Percentiles rank a stretch among this genome's conserved stretches.
Evolutionary conservation across 2,113 vertebrate genomes (phyloP).

Genomic region (Asarcornis scutulata): DNA sequence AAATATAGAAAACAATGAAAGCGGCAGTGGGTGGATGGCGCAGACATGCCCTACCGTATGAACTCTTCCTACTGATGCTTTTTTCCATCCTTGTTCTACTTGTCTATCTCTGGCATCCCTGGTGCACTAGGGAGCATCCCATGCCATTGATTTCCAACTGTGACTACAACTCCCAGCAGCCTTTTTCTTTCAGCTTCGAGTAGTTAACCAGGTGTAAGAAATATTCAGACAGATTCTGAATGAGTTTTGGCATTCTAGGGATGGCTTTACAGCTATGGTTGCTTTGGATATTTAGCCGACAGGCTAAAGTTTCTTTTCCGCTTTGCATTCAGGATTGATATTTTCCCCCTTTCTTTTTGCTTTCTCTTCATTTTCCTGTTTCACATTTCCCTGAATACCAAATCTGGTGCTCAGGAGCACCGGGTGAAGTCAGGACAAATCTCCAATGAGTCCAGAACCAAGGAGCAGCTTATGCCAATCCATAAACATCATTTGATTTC

Average conservation of each 20-base stretch:
- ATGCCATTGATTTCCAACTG: background rate
- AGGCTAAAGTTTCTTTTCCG: background rate
- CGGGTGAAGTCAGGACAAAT: background rate
- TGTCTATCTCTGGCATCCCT: background rate
- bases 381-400: background rate
- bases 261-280: background rate
- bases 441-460: background rate
- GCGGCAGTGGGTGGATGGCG: background rate
- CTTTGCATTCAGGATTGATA: background rate
- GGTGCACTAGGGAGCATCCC: background rate
- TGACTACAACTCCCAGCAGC: background rate
- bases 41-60: background rate
- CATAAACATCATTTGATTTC: background rate
- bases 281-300: background rate
- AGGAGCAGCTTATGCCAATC: background rate
- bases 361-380: background rate
- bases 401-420: background rate
- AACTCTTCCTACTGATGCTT: background rate
- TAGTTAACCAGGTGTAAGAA: background rate
- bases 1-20: rapidly evolving
- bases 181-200: background rate
- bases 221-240: background rate
- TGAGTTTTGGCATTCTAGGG: background rate
- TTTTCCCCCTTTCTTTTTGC: background rate
- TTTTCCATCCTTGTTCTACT: background rate